These are phyloP conservation scores for Papilio dardanus DNA, from an alignment of 1,140 invertebrate genomes.

Conservation along the genomic window DNA sequence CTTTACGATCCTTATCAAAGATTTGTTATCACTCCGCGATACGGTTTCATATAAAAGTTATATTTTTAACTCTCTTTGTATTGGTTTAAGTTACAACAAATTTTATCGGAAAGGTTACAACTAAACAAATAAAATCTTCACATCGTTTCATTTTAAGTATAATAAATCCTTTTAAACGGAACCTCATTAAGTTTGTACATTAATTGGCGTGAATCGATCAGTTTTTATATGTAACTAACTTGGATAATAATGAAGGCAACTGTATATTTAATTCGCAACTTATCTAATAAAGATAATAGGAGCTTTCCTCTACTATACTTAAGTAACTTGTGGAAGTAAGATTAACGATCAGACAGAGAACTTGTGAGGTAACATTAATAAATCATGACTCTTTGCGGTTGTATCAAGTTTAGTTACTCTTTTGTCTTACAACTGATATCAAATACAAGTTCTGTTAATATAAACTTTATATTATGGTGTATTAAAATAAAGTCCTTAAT, in stretches of 20 bases:
- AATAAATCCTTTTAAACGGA: too few relatives aligned
- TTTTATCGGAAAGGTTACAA: neutral
- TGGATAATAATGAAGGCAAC: neutral
- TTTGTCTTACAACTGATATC: neutral
- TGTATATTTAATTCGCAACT: neutral
- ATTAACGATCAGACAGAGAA: slow-evolving; percentile 1
- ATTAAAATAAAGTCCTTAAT: neutral
- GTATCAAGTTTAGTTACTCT: slow-evolving; percentile 4
- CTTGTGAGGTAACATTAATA: slow-evolving; percentile 8
- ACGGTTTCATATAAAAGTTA: neutral
- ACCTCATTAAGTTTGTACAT: neutral
- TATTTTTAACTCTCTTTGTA: neutral
- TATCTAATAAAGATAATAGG: neutral
- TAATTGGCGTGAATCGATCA: neutral
- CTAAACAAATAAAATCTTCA: neutral
- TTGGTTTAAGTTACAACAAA: neutral
- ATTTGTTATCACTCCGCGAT: neutral
- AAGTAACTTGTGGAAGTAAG: slow-evolving; percentile 1
- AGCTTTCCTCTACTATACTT: neutral
- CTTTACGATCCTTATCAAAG: neutral
- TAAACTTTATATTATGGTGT: too few relatives aligned
- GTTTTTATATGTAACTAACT: neutral
- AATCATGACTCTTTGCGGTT: slow-evolving; percentile 1
- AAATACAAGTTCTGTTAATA: too few relatives aligned
- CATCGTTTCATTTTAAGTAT: neutral